Base-by-base conservation (phyloP, 2,888 invertebrate genomes). In the Diabrotica balteata region DNA sequence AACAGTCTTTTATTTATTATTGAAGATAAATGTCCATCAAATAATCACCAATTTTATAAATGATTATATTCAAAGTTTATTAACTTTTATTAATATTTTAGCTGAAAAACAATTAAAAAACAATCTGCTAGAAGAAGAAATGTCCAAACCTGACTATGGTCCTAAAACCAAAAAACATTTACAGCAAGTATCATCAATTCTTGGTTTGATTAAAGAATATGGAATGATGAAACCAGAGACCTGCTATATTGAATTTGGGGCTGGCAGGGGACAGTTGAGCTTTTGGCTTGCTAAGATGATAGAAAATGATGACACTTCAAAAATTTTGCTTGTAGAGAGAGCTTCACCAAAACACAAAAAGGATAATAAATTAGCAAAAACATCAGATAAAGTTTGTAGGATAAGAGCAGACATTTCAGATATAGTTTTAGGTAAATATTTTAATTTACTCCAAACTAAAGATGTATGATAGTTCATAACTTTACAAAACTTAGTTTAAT, bases 161-260 rank as follows among this genome's bases (percentile, higher is more conserved):
- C 87, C 87, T 73, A 87, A 87, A 77, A 88, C 90, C 0, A 87
- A 87, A 60, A 90, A 93, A 70, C 96, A 96, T 81, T 84, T 95
- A 74, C 83, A 90, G 22, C 96, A 96, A 83, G 91, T 90, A 62
- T 90, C 94, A 3, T 90, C 93, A 0, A 85, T 96, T 68, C 83
- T 96, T 67, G 91, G 90, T 51, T 87, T 93, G 64, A 83, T 93
- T 53, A 87, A 91, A 65, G 82, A 85, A 0, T 86, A 88, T 68
- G 84, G 87, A 1, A 85, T 95, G 51, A 83, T 93, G 0, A 79
- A 77, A 9, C 84, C 89, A 8, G 80, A 86, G 32, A 91, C 91
- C 0, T 92, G 93, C 82, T 95, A 89, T 76, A 88, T 96, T 67
- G 96, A 96, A 82, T 91, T 95, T 79, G 96, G 96, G 0, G 95